phyloP scores from a whole-genome alignment of 2,888 invertebrate genomes.

The Ormia ochracea region DNA sequence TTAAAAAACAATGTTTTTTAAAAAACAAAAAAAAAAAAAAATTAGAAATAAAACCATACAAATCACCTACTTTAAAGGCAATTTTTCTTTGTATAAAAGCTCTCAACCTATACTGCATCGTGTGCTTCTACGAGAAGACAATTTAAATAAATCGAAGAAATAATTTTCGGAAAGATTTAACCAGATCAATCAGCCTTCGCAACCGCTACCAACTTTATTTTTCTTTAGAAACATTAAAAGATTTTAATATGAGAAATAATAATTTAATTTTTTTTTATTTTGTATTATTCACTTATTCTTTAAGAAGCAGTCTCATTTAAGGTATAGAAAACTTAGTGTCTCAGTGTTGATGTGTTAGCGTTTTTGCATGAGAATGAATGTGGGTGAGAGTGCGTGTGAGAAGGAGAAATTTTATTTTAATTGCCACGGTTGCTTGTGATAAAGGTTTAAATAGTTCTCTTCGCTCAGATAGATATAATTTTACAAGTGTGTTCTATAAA shows the following conservation, averaged over 20 bases:
- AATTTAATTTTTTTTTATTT: conserved; percentile 15
- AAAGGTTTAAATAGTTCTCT: neutral
- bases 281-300: conserved; percentile 59
- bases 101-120: no score
- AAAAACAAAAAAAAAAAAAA: conserved; percentile 36
- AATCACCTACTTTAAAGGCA: conserved; percentile 9
- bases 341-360: conserved; percentile 28
- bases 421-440: neutral
- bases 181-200: no score
- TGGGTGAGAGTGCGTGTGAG: neutral
- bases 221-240: no score
- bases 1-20: conserved; percentile 44
- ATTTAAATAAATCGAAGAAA: no score
- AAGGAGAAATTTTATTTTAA: neutral
- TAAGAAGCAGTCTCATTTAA: conserved; percentile 61
- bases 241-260: no score
- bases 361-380: conserved; percentile 4
- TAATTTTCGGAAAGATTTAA: no score
- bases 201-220: no score
- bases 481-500: neutral
- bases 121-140: no score
- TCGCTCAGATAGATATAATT: neutral
- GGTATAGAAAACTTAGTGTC: conserved; percentile 54
- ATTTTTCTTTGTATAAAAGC: neutral
- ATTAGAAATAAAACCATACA: conserved; percentile 48